phyloP scores from a whole-genome alignment of 2,888 invertebrate species.

The Drosophila algonquin region DNA sequence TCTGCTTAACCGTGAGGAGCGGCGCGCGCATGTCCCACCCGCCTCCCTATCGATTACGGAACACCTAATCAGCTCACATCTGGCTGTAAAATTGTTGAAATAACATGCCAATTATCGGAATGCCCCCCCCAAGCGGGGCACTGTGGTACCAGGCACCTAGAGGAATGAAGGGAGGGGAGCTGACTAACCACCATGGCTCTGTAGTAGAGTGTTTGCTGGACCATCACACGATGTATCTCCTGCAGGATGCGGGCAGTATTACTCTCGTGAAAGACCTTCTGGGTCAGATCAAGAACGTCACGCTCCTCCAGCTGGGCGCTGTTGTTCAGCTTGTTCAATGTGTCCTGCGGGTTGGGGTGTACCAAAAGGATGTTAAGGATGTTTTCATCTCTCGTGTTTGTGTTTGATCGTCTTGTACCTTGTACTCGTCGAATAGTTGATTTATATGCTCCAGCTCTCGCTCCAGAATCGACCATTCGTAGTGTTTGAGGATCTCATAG shows the following conservation, averaged over 20 bases:
- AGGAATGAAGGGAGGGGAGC: neutral
- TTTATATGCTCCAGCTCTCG: constrained; percentile 87
- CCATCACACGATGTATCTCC: constrained; percentile 86
- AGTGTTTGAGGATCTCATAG: constrained; percentile 84
- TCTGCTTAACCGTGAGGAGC: too few relatives aligned
- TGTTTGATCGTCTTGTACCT: constrained; percentile 79
- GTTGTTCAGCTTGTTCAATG: constrained; percentile 60
- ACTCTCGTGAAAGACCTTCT: constrained; percentile 87
- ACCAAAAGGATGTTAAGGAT: neutral
- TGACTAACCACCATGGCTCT: constrained; percentile 87
- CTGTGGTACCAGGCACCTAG: neutral
- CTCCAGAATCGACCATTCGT: constrained; percentile 88
- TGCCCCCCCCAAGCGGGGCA: neutral
- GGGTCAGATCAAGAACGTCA: constrained; percentile 87
- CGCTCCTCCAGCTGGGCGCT: constrained; percentile 84
- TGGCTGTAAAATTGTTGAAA: neutral
- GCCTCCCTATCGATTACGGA: neutral
- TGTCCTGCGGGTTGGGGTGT: constrained; percentile 42
- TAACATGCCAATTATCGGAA: constrained; percentile 1
- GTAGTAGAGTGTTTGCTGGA: constrained; percentile 88
- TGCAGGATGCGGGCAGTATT: constrained; percentile 85
- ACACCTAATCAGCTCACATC: neutral
- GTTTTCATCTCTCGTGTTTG: neutral
- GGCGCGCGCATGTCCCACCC: too few relatives aligned
- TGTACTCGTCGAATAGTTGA: constrained; percentile 88